Conservation (phyloP, 1,140 invertebrate genomes). For the Habropoda laboriosa region DNA sequence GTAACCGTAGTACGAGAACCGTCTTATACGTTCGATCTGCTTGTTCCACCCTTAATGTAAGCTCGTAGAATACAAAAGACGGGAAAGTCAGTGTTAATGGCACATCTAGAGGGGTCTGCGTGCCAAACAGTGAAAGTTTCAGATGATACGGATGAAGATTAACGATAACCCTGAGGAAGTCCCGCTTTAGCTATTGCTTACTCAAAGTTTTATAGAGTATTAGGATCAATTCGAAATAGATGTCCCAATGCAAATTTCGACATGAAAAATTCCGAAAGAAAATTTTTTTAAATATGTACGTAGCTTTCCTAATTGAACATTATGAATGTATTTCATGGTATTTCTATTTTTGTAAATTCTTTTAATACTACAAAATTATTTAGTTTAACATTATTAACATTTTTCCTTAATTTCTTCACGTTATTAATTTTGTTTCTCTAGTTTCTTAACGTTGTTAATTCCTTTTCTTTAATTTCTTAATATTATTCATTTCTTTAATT, state of each 20-base stretch:
- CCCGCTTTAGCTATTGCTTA: no score
- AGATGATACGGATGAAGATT: constrained; percentile 2
- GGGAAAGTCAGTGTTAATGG: not conserved
- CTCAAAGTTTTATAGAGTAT: not conserved
- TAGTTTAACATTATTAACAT: no score
- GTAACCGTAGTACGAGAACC: no score
- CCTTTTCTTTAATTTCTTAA: no score
- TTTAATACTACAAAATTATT: no score
- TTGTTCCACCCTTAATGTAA: not conserved
- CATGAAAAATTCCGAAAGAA: not conserved
- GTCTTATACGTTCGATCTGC: not conserved
- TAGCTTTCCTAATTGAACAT: no score
- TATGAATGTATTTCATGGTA: no score
- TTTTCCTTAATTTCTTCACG: no score
- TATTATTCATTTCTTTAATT: no score
- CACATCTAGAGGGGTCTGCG: not conserved
- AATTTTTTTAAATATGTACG: not conserved
- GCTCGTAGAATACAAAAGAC: not conserved
- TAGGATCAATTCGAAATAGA: not conserved
- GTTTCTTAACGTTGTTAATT: no score
- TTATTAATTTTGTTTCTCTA: no score
- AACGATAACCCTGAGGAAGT: not conserved
- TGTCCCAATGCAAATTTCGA: not conserved
- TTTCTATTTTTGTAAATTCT: no score
- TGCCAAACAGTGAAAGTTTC: constrained; percentile 2